A percentile compares a stretch with the other conserved stretches of the same genome.
These are phyloP conservation scores for Apotomis turbidana DNA, from an alignment of 2,888 invertebrate species.

Conservation along the genomic window DNA sequence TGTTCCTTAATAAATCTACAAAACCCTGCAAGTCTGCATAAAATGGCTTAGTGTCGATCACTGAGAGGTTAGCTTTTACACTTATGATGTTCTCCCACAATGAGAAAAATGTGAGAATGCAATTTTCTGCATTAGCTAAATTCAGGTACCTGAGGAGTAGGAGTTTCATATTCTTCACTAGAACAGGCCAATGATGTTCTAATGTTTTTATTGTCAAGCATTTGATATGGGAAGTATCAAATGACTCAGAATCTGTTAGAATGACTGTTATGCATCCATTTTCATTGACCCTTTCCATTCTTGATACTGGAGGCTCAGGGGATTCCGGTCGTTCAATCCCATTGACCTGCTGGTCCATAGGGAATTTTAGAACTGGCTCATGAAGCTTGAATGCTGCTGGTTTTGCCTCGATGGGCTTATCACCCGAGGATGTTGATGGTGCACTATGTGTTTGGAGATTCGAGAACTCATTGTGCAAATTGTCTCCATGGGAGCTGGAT, in stretches of 20 bases:
- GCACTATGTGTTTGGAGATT: slow-evolving; percentile 74
- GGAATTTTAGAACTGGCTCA: slow-evolving; percentile 72
- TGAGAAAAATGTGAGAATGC: slow-evolving; percentile 91
- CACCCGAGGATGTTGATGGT: slow-evolving; percentile 68
- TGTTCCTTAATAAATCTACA: slow-evolving; percentile 87
- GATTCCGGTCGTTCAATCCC: slow-evolving; percentile 64
- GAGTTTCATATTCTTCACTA: slow-evolving; percentile 88
- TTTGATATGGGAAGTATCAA: slow-evolving; percentile 93
- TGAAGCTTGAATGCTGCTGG: slow-evolving; percentile 67
- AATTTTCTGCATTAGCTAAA: slow-evolving; percentile 86
- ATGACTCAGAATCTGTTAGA: slow-evolving; percentile 91
- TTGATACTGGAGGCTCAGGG: slow-evolving; percentile 65
- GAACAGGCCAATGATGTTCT: slow-evolving; percentile 92
- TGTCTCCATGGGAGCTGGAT: slow-evolving; percentile 63
- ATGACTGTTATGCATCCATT: slow-evolving; percentile 85
- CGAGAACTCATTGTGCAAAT: slow-evolving; percentile 76
- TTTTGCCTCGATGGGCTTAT: slow-evolving; percentile 54
- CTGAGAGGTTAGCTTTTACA: slow-evolving; percentile 94
- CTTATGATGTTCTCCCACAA: slow-evolving; percentile 96
- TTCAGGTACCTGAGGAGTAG: slow-evolving; percentile 84
- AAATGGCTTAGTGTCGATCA: slow-evolving; percentile 94
- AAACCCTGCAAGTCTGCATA: slow-evolving; percentile 93
- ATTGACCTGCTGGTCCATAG: slow-evolving; percentile 56
- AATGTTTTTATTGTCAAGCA: slow-evolving; percentile 93
- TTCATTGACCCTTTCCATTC: slow-evolving; percentile 75